Percentiles rank a stretch among this genome's conserved stretches.
Conservation (phyloP, 2,113 vertebrate species). For the Cyanocitta stelleri region DNA sequence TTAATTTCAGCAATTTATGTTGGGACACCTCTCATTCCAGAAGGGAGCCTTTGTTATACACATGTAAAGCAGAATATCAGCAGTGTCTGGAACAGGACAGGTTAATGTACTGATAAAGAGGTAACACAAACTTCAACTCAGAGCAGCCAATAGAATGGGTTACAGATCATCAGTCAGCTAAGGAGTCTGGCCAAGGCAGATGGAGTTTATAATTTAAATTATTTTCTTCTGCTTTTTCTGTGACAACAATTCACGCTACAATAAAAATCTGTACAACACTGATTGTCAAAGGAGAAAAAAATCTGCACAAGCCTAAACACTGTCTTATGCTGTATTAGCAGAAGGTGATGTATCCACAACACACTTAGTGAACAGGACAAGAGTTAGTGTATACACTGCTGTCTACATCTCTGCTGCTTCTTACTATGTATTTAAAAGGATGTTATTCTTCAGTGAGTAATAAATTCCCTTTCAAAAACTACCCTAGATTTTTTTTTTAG, state of each 20-base stretch:
- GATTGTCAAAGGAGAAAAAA: not conserved
- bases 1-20: not conserved
- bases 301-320: not conserved
- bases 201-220: not conserved
- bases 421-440: not conserved
- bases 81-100: not conserved
- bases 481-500: not conserved
- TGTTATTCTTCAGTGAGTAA: not conserved
- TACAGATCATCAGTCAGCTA: not conserved
- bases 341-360: not conserved
- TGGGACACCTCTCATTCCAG: not conserved
- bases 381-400: not conserved
- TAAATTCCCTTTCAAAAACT: not conserved
- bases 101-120: not conserved
- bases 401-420: not conserved
- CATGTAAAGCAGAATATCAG: not conserved
- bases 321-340: not conserved
- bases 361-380: not conserved
- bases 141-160: not conserved
- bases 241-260: not conserved
- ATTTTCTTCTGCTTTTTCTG: not conserved
- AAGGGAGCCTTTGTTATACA: not conserved
- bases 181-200: not conserved
- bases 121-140: not conserved
- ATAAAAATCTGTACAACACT: not conserved